Evolutionary conservation across 2,888 invertebrate genomes (phyloP).

Genomic region (Caradrina kadenii): DNA sequence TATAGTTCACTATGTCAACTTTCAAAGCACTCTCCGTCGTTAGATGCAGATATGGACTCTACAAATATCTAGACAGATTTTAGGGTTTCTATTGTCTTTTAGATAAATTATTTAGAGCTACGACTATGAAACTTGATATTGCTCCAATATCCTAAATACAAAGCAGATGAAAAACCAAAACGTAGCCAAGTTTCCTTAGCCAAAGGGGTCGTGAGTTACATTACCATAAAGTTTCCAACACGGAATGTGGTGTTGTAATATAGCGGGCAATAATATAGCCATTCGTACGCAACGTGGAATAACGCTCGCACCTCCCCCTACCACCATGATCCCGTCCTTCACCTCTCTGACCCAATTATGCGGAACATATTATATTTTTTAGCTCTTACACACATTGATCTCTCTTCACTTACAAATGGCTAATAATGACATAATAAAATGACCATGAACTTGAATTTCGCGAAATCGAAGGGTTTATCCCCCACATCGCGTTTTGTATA

Average conservation of each 20-base stretch:
- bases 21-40: slow-evolving; percentile 26
- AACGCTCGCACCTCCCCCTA: slow-evolving; percentile 73
- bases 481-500: slow-evolving; percentile 10
- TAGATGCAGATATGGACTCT: neutral
- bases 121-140: slow-evolving; percentile 5
- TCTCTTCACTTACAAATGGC: slow-evolving; percentile 21
- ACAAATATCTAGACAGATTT: neutral
- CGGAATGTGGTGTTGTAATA: slow-evolving; percentile 85
- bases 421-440: slow-evolving; percentile 52
- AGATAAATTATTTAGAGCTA: neutral
- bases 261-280: slow-evolving; percentile 81
- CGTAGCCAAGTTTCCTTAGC: slow-evolving; percentile 82
- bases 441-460: slow-evolving; percentile 58
- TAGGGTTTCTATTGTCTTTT: neutral
- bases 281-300: slow-evolving; percentile 83
- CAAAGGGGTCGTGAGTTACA: slow-evolving; percentile 83
- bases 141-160: slow-evolving; percentile 54
- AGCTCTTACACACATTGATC: slow-evolving; percentile 38
- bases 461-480: slow-evolving; percentile 40
- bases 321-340: slow-evolving; percentile 78
- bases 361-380: slow-evolving; percentile 70
- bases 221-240: slow-evolving; percentile 85
- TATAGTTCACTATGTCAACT: slow-evolving; percentile 71
- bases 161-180: slow-evolving; percentile 69
- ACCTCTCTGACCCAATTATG: slow-evolving; percentile 86